These are phyloP conservation scores for Euthynnus affinis DNA, from an alignment of 2,797 vertebrate genomes.

Conservation along the genomic window DNA sequence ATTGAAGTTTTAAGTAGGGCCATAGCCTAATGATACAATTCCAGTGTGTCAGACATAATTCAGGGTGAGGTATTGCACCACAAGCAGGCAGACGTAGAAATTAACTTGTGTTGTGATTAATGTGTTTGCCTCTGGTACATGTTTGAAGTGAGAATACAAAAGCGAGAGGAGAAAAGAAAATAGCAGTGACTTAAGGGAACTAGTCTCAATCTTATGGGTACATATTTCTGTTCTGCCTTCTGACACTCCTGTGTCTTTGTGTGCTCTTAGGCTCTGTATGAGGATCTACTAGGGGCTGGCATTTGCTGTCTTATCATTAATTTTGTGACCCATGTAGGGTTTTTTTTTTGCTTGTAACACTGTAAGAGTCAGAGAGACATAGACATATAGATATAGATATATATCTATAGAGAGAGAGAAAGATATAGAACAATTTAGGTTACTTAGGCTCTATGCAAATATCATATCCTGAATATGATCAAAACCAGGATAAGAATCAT, in stretches of 20 bases:
- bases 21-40: conserved; percentile 44
- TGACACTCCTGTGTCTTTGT: background rate
- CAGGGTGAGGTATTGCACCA: conserved; percentile 45
- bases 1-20: conserved; percentile 43
- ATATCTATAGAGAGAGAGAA: too few species aligned
- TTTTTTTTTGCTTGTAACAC: too few species aligned
- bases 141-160: conserved; percentile 41
- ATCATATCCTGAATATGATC: too few species aligned
- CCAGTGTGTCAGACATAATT: conserved; percentile 54
- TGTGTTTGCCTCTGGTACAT: conserved; percentile 48
- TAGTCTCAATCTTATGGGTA: conserved; percentile 9
- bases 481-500: too few species aligned
- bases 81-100: conserved; percentile 48
- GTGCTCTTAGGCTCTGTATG: background rate
- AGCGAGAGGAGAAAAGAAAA: conserved; percentile 21
- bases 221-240: background rate
- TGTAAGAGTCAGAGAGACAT: too few species aligned
- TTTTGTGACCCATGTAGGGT: too few species aligned
- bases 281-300: too few species aligned
- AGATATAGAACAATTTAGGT: too few species aligned
- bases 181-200: conserved; percentile 26
- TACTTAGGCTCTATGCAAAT: too few species aligned
- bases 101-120: conserved; percentile 53
- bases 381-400: too few species aligned
- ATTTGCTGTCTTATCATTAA: too few species aligned